These are phyloP conservation scores for Formica aserva DNA, from an alignment of 2,888 invertebrate genomes.

Conservation along the genomic window DNA sequence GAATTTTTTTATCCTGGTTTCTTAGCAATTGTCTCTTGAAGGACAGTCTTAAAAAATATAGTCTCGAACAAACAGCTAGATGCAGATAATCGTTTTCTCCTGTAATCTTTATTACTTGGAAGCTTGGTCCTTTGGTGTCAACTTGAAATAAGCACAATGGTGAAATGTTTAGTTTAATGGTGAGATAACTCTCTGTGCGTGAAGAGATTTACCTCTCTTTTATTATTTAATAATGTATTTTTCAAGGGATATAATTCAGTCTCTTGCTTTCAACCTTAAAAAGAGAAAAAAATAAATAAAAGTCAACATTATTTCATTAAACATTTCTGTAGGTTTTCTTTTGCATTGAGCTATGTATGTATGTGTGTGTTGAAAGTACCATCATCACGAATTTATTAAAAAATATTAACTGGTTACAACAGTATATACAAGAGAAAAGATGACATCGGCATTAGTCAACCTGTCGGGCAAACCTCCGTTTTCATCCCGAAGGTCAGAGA, in stretches of 20 bases:
- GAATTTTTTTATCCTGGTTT: conserved; percentile 17
- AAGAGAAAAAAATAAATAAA: neutral
- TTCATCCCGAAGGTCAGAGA: conserved; percentile 72
- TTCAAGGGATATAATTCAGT: neutral
- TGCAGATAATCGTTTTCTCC: neutral
- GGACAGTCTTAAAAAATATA: neutral
- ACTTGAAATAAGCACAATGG: neutral
- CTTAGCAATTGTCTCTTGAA: conserved; percentile 14
- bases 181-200: neutral
- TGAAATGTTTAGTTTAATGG: neutral
- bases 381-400: conserved; percentile 1
- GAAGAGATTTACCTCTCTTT: neutral
- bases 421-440: neutral
- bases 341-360: too few relatives aligned
- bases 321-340: neutral
- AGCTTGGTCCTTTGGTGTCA: neutral
- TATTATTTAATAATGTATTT: neutral
- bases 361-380: neutral
- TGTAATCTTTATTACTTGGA: neutral
- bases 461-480: conserved; percentile 61
- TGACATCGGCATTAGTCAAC: conserved; percentile 36
- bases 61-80: neutral
- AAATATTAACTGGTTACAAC: neutral
- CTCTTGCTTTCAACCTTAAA: neutral
- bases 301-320: neutral